Percentiles rank a stretch among this genome's conserved stretches.
Conservation (phyloP, 2,797 vertebrate species). For the Sebastiscus tertius region DNA sequence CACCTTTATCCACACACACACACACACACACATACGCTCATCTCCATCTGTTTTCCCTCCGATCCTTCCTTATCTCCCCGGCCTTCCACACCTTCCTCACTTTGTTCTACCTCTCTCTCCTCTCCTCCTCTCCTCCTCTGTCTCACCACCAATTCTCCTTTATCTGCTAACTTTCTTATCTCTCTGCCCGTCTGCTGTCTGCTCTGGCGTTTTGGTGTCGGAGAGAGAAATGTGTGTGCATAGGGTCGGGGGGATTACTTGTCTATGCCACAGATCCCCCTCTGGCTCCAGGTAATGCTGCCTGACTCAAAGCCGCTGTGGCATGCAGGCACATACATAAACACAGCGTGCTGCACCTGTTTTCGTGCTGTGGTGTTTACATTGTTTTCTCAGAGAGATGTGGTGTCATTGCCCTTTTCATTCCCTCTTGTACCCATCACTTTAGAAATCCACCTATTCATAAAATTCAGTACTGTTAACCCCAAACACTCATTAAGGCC, state of each 20-base stretch:
- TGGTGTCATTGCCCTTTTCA: not conserved
- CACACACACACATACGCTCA: conserved; percentile 28
- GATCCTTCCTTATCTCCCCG: conserved; percentile 39
- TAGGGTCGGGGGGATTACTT: conserved; percentile 25
- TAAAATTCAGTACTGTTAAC: not conserved
- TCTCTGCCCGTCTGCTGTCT: conserved; percentile 41
- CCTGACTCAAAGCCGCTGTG: conserved; percentile 46
- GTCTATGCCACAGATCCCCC: conserved; percentile 46
- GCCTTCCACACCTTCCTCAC: conserved; percentile 32
- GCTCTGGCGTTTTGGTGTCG: conserved; percentile 43
- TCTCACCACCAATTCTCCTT: conserved; percentile 44
- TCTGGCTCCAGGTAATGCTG: conserved; percentile 47
- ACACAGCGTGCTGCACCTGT: conserved; percentile 53
- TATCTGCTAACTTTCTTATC: conserved; percentile 56
- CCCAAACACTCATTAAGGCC: conserved; percentile 2
- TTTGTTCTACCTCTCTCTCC: conserved; percentile 34
- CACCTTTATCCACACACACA: conserved; percentile 36
- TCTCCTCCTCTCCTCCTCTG: conserved; percentile 33
- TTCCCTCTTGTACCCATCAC: conserved; percentile 1
- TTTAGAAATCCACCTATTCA: conserved; percentile 16
- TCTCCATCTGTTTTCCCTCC: conserved; percentile 42
- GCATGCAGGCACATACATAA: conserved; percentile 23
- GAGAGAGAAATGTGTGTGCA: conserved; percentile 26
- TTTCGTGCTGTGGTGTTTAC: conserved; percentile 23
- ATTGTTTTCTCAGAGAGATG: conserved; percentile 16